A percentile compares a stretch with the other conserved stretches of the same genome.
Conservation (phyloP, 2,797 vertebrate species). For the Coregonus ussuriensis region DNA sequence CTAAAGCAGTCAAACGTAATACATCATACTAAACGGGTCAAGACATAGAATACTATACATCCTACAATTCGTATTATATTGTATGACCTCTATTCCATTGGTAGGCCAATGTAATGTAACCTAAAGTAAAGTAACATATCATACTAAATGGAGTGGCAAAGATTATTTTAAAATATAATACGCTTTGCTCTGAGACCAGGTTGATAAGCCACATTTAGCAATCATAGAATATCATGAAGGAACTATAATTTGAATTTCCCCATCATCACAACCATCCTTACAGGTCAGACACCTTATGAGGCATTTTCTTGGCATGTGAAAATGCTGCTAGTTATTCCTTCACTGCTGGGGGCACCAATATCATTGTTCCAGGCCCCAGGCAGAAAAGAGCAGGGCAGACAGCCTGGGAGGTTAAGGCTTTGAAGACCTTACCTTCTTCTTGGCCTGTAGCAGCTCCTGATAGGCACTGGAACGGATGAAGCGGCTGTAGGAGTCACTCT, state of each 20-base stretch:
- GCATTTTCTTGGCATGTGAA: not conserved
- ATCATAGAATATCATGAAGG: slow-evolving; percentile 2
- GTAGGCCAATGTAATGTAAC: too few species aligned
- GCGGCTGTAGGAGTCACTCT: slow-evolving; percentile 88
- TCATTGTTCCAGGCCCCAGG: not conserved
- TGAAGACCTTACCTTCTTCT: slow-evolving; percentile 81
- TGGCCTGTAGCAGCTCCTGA: slow-evolving; percentile 88
- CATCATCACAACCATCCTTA: not conserved
- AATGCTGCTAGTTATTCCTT: not conserved
- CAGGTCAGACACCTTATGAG: not conserved
- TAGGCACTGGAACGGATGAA: slow-evolving; percentile 89
- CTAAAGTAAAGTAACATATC: too few species aligned
- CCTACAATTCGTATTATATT: too few species aligned
- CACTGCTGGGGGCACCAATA: not conserved
- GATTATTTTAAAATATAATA: too few species aligned
- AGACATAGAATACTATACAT: too few species aligned
- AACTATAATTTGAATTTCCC: not conserved
- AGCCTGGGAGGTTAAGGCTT: too few species aligned
- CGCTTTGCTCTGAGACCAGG: too few species aligned
- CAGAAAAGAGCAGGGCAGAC: not conserved
- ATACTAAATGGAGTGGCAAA: too few species aligned
- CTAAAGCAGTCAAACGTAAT: too few species aligned
- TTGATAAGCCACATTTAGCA: not conserved
- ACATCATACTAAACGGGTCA: too few species aligned
- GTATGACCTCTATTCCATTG: too few species aligned